Evolutionary conservation across 2,797 vertebrate genomes (phyloP).

Genomic region (Scolopax rusticola): DNA sequence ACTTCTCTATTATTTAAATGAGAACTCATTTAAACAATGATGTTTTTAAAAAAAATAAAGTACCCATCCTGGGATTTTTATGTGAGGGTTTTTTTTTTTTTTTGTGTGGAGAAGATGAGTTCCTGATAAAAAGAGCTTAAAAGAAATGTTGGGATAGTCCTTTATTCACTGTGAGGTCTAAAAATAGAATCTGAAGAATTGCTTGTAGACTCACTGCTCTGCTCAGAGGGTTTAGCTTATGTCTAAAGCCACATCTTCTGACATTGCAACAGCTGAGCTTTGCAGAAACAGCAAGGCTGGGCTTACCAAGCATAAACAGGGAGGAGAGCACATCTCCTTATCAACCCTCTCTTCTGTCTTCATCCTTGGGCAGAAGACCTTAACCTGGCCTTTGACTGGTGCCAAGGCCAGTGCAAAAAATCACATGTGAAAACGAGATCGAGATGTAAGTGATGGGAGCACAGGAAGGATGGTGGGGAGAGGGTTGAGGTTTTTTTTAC

Average conservation of each 20-base stretch:
- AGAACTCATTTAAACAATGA: background rate
- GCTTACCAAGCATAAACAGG: fast-evolving
- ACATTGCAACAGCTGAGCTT: background rate
- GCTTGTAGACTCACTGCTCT: background rate
- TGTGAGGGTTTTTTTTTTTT: background rate
- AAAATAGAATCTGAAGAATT: constrained; percentile 25
- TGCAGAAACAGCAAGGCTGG: background rate
- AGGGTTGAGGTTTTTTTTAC: background rate
- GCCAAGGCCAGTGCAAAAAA: fast-evolving
- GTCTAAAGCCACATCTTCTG: background rate
- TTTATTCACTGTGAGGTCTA: background rate
- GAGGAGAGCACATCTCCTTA: background rate
- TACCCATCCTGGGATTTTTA: background rate
- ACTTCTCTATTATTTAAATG: background rate
- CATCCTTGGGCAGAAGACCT: background rate
- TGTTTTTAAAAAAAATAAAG: background rate
- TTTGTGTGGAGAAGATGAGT: background rate
- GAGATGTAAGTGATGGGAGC: background rate
- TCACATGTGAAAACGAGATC: fast-evolving
- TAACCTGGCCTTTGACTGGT: background rate
- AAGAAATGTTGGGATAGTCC: background rate
- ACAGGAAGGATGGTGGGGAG: background rate
- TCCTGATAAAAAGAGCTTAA: background rate
- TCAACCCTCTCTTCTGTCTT: background rate
- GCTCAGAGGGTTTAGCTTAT: background rate